Evolutionary conservation across 2,113 vertebrate species (phyloP).

Genomic region (Pangasianodon hypophthalmus): DNA sequence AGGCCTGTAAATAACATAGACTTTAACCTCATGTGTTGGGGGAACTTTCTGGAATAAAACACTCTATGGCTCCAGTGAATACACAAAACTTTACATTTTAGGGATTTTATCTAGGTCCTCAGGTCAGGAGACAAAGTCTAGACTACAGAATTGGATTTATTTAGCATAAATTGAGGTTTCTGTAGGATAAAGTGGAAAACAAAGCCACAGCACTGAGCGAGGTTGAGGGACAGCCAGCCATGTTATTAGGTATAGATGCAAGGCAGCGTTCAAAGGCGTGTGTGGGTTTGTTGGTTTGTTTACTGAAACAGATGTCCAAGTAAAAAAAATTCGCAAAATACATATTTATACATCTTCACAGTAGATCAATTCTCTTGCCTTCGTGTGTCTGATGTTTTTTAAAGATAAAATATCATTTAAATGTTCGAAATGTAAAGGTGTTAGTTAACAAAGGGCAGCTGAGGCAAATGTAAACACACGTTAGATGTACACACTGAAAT

Average conservation of each 20-base stretch:
- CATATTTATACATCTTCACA: too few species aligned
- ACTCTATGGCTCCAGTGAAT: background rate
- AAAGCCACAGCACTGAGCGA: constrained; percentile 5
- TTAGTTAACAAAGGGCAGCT: background rate
- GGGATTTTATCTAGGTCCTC: background rate
- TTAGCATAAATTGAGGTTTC: background rate
- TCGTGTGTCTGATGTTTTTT: background rate
- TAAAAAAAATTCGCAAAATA: background rate
- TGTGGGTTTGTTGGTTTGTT: background rate
- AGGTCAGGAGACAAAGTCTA: too few species aligned
- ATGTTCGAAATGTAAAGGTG: background rate
- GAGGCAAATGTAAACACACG: background rate
- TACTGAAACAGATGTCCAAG: background rate
- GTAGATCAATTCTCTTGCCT: background rate
- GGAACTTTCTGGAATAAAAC: background rate
- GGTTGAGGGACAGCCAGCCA: background rate
- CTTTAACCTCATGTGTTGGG: background rate
- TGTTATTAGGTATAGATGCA: background rate
- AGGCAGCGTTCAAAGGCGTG: background rate
- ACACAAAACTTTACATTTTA: too few species aligned
- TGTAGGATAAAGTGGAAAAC: background rate
- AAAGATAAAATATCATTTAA: background rate
- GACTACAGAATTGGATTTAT: background rate
- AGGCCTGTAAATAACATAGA: background rate
- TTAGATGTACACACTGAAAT: too few species aligned